A percentile compares a stretch with the other conserved stretches of the same genome.
Conservation (phyloP, 2,113 vertebrate species). For the Lethenteron camtschaticum region DNA sequence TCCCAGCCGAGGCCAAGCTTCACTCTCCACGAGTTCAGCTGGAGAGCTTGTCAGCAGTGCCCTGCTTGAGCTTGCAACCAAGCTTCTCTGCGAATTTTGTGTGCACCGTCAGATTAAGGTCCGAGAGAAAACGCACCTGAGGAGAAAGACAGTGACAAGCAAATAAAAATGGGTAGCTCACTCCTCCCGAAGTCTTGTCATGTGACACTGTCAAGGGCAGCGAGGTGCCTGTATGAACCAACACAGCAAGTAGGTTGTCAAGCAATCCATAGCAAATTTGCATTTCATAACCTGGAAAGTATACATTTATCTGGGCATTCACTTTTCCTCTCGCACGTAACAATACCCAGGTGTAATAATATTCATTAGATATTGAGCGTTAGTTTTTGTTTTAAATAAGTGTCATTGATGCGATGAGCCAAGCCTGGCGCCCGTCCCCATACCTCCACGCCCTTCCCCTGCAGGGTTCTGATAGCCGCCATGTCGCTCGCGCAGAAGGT, state of each 20-base stretch:
- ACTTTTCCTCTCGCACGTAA: not conserved
- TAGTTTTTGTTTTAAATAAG: not conserved
- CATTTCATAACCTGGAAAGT: conserved; percentile 7
- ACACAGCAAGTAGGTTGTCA: no score
- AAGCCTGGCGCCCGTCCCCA: not conserved
- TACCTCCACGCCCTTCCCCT: conserved; percentile 45
- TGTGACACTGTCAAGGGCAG: not conserved
- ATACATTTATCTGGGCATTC: conserved; percentile 7
- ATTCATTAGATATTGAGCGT: no score
- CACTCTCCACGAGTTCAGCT: conserved; percentile 24
- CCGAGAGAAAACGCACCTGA: conserved; percentile 46
- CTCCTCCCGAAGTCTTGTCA: not conserved
- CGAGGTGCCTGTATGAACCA: not conserved
- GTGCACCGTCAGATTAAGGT: conserved; percentile 23
- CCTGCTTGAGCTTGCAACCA: conserved; percentile 23
- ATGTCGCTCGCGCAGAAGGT: conserved; percentile 39
- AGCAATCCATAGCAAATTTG: conserved; percentile 5
- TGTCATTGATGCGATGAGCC: not conserved
- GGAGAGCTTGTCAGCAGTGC: conserved; percentile 23
- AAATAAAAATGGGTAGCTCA: not conserved
- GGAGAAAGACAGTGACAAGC: not conserved
- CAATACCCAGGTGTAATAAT: no score
- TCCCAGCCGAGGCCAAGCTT: conserved; percentile 39
- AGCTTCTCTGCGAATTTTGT: conserved; percentile 20
- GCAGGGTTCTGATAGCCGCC: conserved; percentile 32